Evolutionary conservation across 2,888 invertebrate species (phyloP).

Genomic region (Blomia tropicalis): DNA sequence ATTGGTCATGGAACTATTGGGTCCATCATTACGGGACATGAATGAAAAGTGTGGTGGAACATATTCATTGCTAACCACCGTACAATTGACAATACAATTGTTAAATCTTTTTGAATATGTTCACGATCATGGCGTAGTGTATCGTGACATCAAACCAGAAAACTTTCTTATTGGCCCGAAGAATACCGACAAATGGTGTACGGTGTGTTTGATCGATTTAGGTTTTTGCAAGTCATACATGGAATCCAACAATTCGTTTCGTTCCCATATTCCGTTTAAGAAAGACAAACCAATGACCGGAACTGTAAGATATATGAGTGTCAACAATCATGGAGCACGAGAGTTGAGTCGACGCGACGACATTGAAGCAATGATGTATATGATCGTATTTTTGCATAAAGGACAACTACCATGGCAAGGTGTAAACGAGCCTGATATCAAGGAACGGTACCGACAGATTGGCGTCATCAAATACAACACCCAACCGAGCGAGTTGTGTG

Average conservation of each 20-base stretch:
- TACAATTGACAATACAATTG: constrained; percentile 8
- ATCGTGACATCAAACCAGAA: constrained; percentile 15
- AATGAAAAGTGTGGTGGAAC: background rate
- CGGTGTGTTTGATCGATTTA: constrained; percentile 13
- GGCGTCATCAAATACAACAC: background rate
- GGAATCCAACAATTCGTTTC: background rate
- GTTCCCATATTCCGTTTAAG: constrained; percentile 39
- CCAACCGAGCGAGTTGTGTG: background rate
- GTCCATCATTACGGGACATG: constrained; percentile 6
- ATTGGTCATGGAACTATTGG: constrained; percentile 15
- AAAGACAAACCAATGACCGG: constrained; percentile 67
- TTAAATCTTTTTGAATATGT: constrained; percentile 5
- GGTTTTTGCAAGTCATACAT: background rate
- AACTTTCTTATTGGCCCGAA: constrained; percentile 10
- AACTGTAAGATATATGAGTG: constrained; percentile 12
- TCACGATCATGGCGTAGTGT: constrained; percentile 7
- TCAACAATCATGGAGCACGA: background rate
- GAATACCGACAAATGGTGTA: constrained; percentile 4
- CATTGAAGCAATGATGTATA: background rate
- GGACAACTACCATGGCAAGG: constrained; percentile 16
- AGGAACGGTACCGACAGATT: constrained; percentile 4
- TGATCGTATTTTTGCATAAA: constrained; percentile 9
- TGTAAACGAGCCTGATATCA: background rate
- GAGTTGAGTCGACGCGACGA: constrained; percentile 18
- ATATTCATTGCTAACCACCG: constrained; percentile 1